Evolutionary conservation across 2,797 vertebrate genomes (phyloP), one percentile per base, ranked within the genome.

Genomic region (Channa striata): DNA sequence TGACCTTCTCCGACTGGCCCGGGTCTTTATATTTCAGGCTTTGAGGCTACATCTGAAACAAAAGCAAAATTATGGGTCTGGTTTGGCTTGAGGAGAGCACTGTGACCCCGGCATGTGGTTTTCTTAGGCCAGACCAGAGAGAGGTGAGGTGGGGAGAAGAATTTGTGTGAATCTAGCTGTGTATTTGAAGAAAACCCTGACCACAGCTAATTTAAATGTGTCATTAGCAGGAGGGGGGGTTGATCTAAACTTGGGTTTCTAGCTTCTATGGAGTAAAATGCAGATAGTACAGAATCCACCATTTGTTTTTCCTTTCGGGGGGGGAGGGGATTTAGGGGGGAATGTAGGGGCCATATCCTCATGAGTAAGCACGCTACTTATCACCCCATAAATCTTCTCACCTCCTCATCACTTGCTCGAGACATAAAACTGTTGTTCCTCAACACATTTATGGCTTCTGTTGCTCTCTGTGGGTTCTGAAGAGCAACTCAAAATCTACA

Each of bases 1-100:
- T 93, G 91, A 94, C 91, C 91, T 93, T 93, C 92, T 89, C 90
- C 91, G 80, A 85, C 87, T 87, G 78, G 85, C 85, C 88, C 81
- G 83, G 77, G 86, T 91, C 92, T 92, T 93, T 90, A 93, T 93
- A 93, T 94, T 93, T 92, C 91, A 94, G 89, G 90, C 90, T 92
- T 86, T 93, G 92, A 93, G 92, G 93, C 93, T 89, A 91, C 89
- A 92, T 91, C 90, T 93, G 90, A 94, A 95, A 95, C 94, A 95
- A 95, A 95, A 94, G 93, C 93, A 92, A 93, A 95, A 94, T 95
- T 94, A 94, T 94, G 91, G 93, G 91, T 94, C 93, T 95, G 94
- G 93, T 93, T 94, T 94, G 92, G 92, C 93, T 81, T 84, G 82
- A 77, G 84, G 81, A 90, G 80, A 88, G 89, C 88, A 52, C 89